Evolutionary conservation across 2,888 invertebrate species (phyloP).

Genomic region (Osmoderma eremita): DNA sequence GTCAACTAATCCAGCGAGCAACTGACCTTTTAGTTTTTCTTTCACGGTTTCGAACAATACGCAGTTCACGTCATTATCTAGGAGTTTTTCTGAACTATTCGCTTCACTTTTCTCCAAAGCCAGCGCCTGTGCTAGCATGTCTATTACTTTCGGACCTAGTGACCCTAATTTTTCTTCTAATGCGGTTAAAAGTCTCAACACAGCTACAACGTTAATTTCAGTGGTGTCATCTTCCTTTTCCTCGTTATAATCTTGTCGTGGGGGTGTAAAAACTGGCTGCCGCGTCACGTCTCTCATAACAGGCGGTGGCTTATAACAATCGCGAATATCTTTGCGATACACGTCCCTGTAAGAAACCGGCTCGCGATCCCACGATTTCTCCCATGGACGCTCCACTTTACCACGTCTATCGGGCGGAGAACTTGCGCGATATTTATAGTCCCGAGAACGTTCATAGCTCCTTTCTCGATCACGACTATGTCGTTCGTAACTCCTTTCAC

Average conservation of each 20-base stretch:
- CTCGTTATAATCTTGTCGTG: slow-evolving; percentile 20
- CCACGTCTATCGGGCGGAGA: slow-evolving; percentile 35
- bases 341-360: slow-evolving; percentile 42
- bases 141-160: slow-evolving; percentile 81
- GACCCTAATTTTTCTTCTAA: slow-evolving; percentile 87
- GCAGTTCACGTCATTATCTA: slow-evolving; percentile 77
- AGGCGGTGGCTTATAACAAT: slow-evolving; percentile 57
- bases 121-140: slow-evolving; percentile 79
- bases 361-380: slow-evolving; percentile 41
- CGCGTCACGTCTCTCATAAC: slow-evolving; percentile 58
- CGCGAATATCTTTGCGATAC: slow-evolving; percentile 46
- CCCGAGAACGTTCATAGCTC: slow-evolving; percentile 32
- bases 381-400: slow-evolving; percentile 27
- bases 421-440: slow-evolving; percentile 30
- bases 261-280: slow-evolving; percentile 51
- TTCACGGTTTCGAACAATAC: slow-evolving; percentile 86
- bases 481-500: slow-evolving; percentile 39
- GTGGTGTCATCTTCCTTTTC: slow-evolving; percentile 56
- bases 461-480: slow-evolving; percentile 45
- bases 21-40: slow-evolving; percentile 83
- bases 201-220: slow-evolving; percentile 71
- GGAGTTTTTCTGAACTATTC: slow-evolving; percentile 79
- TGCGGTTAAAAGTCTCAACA: slow-evolving; percentile 80
- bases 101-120: slow-evolving; percentile 80
- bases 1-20: slow-evolving; percentile 73